Base-by-base conservation (phyloP, 2,797 vertebrate species). In the Apogon hyalosoma region DNA sequence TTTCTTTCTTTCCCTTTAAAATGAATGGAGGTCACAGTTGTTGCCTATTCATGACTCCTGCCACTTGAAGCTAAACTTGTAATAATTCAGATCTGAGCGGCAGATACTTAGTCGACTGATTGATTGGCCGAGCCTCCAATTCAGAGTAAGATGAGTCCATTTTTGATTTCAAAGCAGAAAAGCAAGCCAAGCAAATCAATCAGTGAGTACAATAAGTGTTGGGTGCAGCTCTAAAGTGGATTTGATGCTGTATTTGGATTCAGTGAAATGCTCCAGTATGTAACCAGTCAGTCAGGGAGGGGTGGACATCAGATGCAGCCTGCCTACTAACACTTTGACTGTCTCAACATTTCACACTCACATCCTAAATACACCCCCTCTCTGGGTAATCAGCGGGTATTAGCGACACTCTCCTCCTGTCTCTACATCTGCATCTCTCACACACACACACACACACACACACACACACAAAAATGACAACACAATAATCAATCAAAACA, bases 401-500 rank as follows among this genome's bases (percentile, higher is more conserved):
- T 28, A 51, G 8, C 60, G 24, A 28, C 24, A 28, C 24, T 3
- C 24, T 21, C 47, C 31, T 39, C 7, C 16, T 21, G 36, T 16
- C 18, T 50, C 8, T 15, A 43, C 19, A 69, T 61, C 45, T 56
- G 14, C 46, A 40, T 15, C 36, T 55, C 41, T 52, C 12, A 53
- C 33, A 15, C 45, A 42, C 48, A 36, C 43, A 49, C 5, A 61
- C 41, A 56, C 12, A 53, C 33, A 15, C 45, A 42, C 48, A 36
- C 43, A 49, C 5, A 61, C 36, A 56, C 12, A 53, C 33, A 15
- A 58, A 57, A 76, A 58, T 69, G 61, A 73, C 67, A 77, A 15
- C 31, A 68, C 3, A 48, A 41, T 24, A 28, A 28, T 28, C 24
- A 28, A 28, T 28, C 24, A 28, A 28, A 28, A 24, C 54, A 57